Conservation (phyloP, 2,888 invertebrate species). For the Sepioteuthis lessoniana region DNA sequence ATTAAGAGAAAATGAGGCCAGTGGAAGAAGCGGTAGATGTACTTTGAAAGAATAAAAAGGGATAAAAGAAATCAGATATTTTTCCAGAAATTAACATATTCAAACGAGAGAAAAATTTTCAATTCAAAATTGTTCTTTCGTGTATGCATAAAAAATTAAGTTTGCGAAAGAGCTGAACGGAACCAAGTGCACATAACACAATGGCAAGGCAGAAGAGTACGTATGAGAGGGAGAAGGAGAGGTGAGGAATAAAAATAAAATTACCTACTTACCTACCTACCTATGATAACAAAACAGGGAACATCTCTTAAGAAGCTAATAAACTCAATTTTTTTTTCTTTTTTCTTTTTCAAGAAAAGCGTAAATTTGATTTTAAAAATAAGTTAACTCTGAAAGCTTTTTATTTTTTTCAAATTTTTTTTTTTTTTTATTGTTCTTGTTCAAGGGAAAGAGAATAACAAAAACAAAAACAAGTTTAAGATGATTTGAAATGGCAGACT, state of each 20-base stretch:
- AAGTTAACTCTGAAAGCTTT: slow-evolving; percentile 1
- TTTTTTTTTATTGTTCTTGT: not conserved
- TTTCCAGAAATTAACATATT: not conserved
- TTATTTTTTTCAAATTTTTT: too few relatives aligned
- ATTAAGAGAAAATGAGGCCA: not conserved
- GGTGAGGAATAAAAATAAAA: not conserved
- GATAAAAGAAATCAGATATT: not conserved
- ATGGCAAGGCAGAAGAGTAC: not conserved
- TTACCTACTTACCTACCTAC: not conserved
- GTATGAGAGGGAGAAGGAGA: not conserved
- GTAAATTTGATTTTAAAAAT: slow-evolving; percentile 33
- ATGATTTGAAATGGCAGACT: not conserved
- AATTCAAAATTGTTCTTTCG: slow-evolving; percentile 33
- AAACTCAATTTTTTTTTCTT: not conserved
- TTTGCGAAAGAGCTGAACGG: not conserved
- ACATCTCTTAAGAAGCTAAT: slow-evolving; percentile 8
- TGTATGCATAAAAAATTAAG: too few relatives aligned
- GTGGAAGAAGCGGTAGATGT: not conserved
- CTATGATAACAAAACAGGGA: not conserved
- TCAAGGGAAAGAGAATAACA: not conserved
- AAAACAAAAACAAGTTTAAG: not conserved
- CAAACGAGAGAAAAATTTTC: slow-evolving; percentile 8
- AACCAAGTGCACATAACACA: not conserved
- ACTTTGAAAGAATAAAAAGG: not conserved
- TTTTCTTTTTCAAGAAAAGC: not conserved